Conservation (phyloP, 2,113 vertebrate species). For the Nymphicus hollandicus region DNA sequence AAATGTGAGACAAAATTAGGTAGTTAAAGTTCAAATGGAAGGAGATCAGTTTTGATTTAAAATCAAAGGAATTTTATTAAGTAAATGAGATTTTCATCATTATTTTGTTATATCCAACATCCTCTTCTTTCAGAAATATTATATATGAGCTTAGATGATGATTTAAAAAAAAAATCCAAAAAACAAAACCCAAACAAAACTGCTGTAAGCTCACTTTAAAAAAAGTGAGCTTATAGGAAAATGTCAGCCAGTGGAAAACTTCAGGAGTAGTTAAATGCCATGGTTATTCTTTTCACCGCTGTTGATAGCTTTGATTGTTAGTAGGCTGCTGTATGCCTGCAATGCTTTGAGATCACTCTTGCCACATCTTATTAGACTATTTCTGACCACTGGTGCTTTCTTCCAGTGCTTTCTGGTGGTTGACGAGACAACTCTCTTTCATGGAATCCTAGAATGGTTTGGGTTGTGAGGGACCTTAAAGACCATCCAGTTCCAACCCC, state of each 20-base stretch:
- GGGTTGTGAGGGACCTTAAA: not conserved
- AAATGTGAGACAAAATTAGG: too few species aligned
- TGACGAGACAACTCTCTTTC: not conserved
- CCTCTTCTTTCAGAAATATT: constrained; percentile 64
- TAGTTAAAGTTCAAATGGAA: constrained; percentile 75
- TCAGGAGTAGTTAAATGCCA: not conserved
- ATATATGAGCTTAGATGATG: constrained; percentile 35
- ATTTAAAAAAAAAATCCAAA: not conserved
- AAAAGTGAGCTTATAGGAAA: not conserved
- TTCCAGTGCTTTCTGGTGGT: fast-evolving
- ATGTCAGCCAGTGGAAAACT: not conserved
- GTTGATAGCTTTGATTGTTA: fast-evolving
- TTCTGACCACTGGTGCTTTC: not conserved
- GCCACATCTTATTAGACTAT: fast-evolving
- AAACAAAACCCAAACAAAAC: not conserved
- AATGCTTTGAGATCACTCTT: not conserved
- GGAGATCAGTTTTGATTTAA: constrained; percentile 77
- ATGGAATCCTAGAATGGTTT: not conserved
- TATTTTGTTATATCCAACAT: constrained; percentile 67
- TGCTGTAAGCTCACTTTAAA: not conserved
- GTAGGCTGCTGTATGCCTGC: not conserved
- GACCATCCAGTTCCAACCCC: not conserved
- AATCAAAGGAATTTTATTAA: constrained; percentile 76
- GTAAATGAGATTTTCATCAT: constrained; percentile 70
- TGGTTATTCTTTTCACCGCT: not conserved